Conservation (phyloP, 1,140 invertebrate genomes). For the Rhizoglyphus robini region DNA sequence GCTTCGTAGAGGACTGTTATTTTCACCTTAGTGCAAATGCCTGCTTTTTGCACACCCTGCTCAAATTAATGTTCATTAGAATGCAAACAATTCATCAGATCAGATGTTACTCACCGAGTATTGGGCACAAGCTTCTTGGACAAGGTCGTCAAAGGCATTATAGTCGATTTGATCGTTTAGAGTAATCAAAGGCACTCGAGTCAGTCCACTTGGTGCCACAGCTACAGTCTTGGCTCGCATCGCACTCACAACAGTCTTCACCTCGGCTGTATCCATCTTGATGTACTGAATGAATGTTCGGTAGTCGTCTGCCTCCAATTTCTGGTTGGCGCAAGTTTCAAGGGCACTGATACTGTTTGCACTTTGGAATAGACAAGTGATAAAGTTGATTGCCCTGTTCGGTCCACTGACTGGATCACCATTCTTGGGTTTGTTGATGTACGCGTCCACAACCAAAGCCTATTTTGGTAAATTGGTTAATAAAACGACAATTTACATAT, state of each 20-base stretch:
- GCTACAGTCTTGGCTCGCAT: constrained; percentile 15
- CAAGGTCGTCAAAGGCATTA: constrained; percentile 15
- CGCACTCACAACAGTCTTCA: neutral
- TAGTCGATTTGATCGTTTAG: constrained; percentile 4
- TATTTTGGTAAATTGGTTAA: neutral
- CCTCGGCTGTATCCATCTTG: neutral
- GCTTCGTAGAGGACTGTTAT: constrained; percentile 6
- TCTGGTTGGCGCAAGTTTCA: constrained; percentile 9
- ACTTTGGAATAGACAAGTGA: constrained; percentile 1
- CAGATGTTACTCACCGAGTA: constrained; percentile 1
- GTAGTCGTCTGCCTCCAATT: constrained; percentile 13
- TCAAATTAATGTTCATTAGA: neutral
- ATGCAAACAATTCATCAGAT: neutral
- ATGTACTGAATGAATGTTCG: neutral
- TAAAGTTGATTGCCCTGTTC: constrained; percentile 17
- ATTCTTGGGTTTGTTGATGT: constrained; percentile 1
- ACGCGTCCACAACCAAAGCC: constrained; percentile 16
- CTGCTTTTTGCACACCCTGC: neutral
- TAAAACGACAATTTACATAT: neutral
- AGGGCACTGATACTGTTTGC: neutral
- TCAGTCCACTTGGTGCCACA: neutral
- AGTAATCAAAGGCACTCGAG: neutral
- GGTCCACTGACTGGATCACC: constrained; percentile 16
- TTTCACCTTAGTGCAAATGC: constrained; percentile 9
- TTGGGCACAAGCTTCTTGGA: constrained; percentile 16